A percentile compares a stretch with the other conserved stretches of the same genome.
Conservation (phyloP, 2,113 vertebrate species). For the Peromyscus leucopus region DNA sequence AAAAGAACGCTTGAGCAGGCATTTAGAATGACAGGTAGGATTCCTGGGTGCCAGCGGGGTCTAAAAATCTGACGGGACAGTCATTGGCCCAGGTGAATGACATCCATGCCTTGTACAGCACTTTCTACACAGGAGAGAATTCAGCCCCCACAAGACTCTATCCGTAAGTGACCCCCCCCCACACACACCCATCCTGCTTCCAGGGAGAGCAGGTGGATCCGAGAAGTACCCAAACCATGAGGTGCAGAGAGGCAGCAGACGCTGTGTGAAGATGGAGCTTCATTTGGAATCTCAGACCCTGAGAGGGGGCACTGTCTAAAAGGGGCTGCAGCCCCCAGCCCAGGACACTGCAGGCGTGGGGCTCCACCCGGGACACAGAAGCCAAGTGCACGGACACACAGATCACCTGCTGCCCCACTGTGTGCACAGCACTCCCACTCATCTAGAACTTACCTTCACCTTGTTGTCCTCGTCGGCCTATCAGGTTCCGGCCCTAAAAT, state of each 20-base stretch:
- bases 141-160: not conserved
- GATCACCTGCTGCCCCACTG: accelerated
- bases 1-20: not conserved
- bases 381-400: no score
- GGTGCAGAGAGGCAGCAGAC: not conserved
- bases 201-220: not conserved
- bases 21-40: not conserved
- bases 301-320: not conserved
- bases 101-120: not conserved
- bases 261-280: not conserved
- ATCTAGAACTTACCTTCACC: not conserved
- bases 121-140: not conserved
- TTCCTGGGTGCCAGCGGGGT: no score
- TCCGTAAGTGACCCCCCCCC: not conserved
- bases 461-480: not conserved
- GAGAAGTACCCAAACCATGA: not conserved
- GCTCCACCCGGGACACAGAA: not conserved
- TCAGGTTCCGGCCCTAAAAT: not conserved
- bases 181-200: not conserved
- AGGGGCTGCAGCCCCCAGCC: no score
- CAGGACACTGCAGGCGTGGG: not conserved
- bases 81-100: not conserved
- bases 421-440: not conserved
- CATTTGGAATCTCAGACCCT: not conserved
- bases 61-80: not conserved